Percentiles rank a stretch among this genome's conserved stretches.
Evolutionary conservation across 1,140 invertebrate genomes (phyloP).

Genomic region (Steinernema feltiae): DNA sequence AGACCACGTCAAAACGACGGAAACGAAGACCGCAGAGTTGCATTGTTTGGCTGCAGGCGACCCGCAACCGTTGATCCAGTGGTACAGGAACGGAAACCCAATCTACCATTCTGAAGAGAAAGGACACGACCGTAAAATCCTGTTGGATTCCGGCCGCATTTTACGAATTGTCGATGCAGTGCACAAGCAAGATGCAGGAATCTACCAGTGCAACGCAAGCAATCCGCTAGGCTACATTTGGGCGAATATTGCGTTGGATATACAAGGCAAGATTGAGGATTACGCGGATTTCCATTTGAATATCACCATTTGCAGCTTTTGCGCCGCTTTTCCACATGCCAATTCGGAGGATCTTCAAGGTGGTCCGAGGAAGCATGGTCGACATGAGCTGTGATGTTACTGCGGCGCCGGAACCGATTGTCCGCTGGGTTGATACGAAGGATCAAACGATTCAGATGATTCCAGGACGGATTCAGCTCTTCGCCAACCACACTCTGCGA

Average conservation of each 20-base stretch:
- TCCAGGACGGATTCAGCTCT: slow-evolving; percentile 62
- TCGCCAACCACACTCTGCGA: slow-evolving; percentile 73
- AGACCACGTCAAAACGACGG: slow-evolving; percentile 76
- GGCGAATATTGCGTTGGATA: slow-evolving; percentile 94
- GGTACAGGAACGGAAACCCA: slow-evolving; percentile 85
- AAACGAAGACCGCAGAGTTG: slow-evolving; percentile 81
- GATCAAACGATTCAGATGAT: slow-evolving; percentile 45
- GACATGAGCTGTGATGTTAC: slow-evolving; percentile 84
- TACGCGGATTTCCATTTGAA: not conserved
- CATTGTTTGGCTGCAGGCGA: slow-evolving; percentile 78
- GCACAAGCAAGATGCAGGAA: slow-evolving; percentile 81
- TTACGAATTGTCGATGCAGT: slow-evolving; percentile 69
- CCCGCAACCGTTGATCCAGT: slow-evolving; percentile 81
- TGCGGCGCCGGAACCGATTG: slow-evolving; percentile 83
- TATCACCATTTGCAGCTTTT: slow-evolving; percentile 36
- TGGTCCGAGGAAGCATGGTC: slow-evolving; percentile 63
- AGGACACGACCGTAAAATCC: slow-evolving; percentile 24
- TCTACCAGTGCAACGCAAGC: slow-evolving; percentile 96
- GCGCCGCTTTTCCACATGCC: slow-evolving; percentile 50
- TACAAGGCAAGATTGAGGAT: slow-evolving; percentile 67
- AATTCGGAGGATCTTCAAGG: slow-evolving; percentile 50
- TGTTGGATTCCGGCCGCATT: slow-evolving; percentile 51
- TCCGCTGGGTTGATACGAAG: slow-evolving; percentile 76
- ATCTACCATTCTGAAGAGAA: slow-evolving; percentile 37
- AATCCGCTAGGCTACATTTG: slow-evolving; percentile 96